These are phyloP conservation scores for Apodemia duryi DNA, from an alignment of 2,888 invertebrate species.

Conservation along the genomic window DNA sequence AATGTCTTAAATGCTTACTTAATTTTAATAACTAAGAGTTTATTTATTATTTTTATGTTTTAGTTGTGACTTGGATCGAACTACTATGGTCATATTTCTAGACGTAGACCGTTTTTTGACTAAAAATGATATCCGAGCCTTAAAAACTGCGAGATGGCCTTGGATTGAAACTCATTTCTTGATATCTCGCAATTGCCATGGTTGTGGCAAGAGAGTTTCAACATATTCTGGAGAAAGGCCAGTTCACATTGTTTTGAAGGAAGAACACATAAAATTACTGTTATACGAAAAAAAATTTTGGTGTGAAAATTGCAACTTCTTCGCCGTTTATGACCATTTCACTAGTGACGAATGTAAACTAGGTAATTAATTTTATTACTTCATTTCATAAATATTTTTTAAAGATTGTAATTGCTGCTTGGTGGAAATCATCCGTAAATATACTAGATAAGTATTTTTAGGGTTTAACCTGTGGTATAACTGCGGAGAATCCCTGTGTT, in stretches of 20 bases:
- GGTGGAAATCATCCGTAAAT: constrained; percentile 18
- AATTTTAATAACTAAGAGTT: no score
- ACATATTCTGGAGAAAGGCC: constrained; percentile 17
- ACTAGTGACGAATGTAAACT: no score
- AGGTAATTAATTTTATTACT: no score
- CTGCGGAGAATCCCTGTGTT: no score
- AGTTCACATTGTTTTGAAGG: constrained; percentile 18
- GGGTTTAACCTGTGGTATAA: constrained; percentile 14
- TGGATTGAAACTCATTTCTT: constrained; percentile 19
- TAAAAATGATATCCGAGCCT: constrained; percentile 14
- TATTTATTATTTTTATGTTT: constrained; percentile 17
- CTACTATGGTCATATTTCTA: constrained; percentile 13
- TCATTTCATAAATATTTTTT: no score
- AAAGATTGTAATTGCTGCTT: constrained; percentile 12
- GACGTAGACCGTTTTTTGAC: constrained; percentile 14
- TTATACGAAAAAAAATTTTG: constrained; percentile 20
- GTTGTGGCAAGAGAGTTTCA: constrained; percentile 13
- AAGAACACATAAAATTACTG: constrained; percentile 19
- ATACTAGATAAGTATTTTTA: constrained; percentile 16
- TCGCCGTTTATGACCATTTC: no score
- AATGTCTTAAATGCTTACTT: constrained; percentile 14
- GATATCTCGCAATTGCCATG: constrained; percentile 18
- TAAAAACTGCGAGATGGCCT: constrained; percentile 16
- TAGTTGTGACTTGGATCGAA: constrained; percentile 15
- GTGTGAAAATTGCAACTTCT: constrained; percentile 12